A percentile compares a stretch with the other conserved stretches of the same genome.
Evolutionary conservation across 2,888 invertebrate genomes (phyloP).

Genomic region (Chloroclysta siterata): DNA sequence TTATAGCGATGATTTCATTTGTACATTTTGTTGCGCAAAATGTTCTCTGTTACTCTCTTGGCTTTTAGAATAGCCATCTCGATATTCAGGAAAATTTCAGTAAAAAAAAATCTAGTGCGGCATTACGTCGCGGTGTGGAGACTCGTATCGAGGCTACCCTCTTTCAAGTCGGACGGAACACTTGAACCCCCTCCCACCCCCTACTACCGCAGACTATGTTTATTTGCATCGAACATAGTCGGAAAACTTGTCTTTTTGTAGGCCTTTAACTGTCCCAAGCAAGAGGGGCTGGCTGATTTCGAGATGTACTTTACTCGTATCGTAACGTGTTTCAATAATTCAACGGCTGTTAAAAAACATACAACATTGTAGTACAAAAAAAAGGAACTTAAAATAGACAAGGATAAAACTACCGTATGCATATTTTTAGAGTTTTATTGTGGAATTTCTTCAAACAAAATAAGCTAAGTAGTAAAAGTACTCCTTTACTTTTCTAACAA

Average conservation of each 20-base stretch:
- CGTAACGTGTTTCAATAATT: too few species aligned
- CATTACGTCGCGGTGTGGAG: conserved; percentile 68
- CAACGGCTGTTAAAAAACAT: too few species aligned
- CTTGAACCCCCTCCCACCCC: conserved; percentile 63
- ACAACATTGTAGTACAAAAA: too few species aligned
- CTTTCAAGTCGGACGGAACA: conserved; percentile 70
- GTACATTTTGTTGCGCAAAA: too few species aligned
- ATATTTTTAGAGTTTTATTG: too few species aligned
- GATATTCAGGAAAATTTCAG: conserved; percentile 58
- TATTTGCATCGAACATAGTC: conserved; percentile 76
- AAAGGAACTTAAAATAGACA: too few species aligned
- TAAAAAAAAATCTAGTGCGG: conserved; percentile 77
- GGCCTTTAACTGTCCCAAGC: conserved; percentile 28
- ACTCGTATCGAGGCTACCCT: conserved; percentile 59
- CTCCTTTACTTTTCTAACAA: too few species aligned
- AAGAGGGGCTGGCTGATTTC: conserved; percentile 14
- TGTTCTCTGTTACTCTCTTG: too few species aligned
- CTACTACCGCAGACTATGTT: conserved; percentile 63
- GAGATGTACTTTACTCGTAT: background rate
- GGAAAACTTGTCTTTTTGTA: conserved; percentile 38
- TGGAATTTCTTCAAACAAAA: too few species aligned
- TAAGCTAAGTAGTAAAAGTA: too few species aligned
- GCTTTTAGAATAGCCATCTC: conserved; percentile 17
- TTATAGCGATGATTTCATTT: too few species aligned
- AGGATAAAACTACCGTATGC: too few species aligned